phyloP scores from a whole-genome alignment of 2,888 invertebrate genomes.

The Lithophane semibrunnea region DNA sequence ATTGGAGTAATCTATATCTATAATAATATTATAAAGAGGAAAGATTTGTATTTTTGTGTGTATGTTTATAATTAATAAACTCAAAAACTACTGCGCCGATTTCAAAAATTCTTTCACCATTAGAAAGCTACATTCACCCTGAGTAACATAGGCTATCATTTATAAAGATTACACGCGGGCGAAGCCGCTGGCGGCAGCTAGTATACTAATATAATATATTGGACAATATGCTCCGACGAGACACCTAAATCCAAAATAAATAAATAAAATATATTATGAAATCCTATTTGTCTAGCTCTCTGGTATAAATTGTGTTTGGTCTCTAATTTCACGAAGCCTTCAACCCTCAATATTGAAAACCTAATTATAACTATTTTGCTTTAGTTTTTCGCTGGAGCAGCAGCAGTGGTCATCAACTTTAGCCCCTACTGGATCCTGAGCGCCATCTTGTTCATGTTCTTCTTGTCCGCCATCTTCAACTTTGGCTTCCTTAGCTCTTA shows the following conservation, averaged over 20 bases:
- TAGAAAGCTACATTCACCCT: no score
- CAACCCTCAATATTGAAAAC: not conserved
- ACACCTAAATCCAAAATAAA: not conserved
- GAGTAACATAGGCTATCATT: no score
- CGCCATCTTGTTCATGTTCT: slow-evolving; percentile 75
- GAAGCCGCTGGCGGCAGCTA: no score
- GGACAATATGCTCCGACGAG: not conserved
- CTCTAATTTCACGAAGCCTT: not conserved
- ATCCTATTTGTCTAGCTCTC: not conserved
- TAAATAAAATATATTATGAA: not conserved
- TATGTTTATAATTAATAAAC: no score
- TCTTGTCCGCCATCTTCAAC: slow-evolving; percentile 78
- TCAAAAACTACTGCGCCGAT: no score
- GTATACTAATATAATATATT: not conserved
- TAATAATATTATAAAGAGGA: no score
- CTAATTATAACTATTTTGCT: slow-evolving; percentile 9
- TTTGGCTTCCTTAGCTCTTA: slow-evolving; percentile 82
- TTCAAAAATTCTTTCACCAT: no score
- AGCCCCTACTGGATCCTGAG: slow-evolving; percentile 76
- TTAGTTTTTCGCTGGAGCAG: slow-evolving; percentile 78
- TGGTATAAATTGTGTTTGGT: not conserved
- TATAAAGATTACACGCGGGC: no score
- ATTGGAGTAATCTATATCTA: no score
- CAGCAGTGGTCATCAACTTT: slow-evolving; percentile 76
- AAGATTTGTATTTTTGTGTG: no score